phyloP scores from a whole-genome alignment of 1,140 invertebrate species.

The Hestina assimilis region DNA sequence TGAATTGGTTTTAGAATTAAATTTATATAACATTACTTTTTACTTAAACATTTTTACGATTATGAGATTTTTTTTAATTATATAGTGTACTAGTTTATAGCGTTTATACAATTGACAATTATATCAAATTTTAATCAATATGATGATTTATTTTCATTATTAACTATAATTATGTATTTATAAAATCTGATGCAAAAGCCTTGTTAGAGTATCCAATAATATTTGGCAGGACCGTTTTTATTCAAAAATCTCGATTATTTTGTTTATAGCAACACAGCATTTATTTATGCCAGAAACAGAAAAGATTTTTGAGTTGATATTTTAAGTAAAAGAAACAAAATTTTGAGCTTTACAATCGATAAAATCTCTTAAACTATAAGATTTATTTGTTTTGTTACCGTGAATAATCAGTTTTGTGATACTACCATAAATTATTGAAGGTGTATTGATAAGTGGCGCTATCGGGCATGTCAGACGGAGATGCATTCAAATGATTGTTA shows the following conservation, averaged over 20 bases:
- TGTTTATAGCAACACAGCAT: conserved; percentile 36
- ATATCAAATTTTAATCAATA: no score
- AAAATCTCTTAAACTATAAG: not conserved
- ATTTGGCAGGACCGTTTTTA: conserved; percentile 35
- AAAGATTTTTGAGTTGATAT: conserved; percentile 33
- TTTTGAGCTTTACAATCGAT: conserved; percentile 2
- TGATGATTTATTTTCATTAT: no score
- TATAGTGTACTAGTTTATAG: no score
- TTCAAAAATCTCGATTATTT: conserved; percentile 34
- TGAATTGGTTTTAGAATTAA: no score
- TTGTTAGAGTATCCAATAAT: not conserved
- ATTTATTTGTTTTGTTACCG: not conserved
- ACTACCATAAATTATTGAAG: conserved; percentile 1
- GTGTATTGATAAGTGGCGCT: conserved; percentile 33
- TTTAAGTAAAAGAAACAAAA: conserved; percentile 15
- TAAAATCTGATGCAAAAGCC: no score
- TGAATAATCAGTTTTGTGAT: not conserved
- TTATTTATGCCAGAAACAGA: conserved; percentile 42
- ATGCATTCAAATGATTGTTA: conserved; percentile 67
- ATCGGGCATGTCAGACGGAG: conserved; percentile 46
- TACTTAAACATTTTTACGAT: no score
- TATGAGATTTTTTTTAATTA: no score
- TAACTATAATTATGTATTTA: no score
- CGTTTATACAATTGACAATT: no score
- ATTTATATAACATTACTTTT: no score